A percentile compares a stretch with the other conserved stretches of the same genome.
These are phyloP conservation scores for Eublepharis macularius DNA, from an alignment of 2,113 vertebrate genomes.

Conservation along the genomic window DNA sequence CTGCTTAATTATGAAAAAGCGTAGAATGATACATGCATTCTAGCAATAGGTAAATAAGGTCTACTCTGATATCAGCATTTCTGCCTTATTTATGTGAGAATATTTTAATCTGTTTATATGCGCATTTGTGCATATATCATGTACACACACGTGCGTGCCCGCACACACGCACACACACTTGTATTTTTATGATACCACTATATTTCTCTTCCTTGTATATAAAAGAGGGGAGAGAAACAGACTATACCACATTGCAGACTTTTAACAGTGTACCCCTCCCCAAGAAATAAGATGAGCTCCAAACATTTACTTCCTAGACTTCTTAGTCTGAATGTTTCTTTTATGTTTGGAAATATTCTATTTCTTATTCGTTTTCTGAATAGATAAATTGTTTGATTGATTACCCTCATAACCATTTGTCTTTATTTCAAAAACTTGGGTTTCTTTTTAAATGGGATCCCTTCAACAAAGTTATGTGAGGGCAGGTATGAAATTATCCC, in stretches of 20 bases:
- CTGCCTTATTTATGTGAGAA: neutral
- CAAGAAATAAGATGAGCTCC: neutral
- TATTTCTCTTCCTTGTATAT: neutral
- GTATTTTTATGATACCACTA: neutral
- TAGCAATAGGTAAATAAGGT: too few relatives aligned
- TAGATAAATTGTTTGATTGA: neutral
- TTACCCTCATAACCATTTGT: neutral
- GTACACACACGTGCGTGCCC: too few relatives aligned
- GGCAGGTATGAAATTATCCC: neutral
- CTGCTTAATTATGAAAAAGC: too few relatives aligned
- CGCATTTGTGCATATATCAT: too few relatives aligned
- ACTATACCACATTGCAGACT: neutral
- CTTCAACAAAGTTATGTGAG: neutral
- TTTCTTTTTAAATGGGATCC: neutral
- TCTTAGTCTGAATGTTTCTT: neutral
- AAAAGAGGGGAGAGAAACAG: neutral
- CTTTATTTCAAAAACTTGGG: neutral
- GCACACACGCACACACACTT: too few relatives aligned
- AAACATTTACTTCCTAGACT: neutral
- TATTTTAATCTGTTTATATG: too few relatives aligned
- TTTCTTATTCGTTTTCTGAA: neutral
- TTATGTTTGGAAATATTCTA: neutral
- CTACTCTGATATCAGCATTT: neutral
- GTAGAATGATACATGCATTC: too few relatives aligned
- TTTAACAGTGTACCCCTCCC: neutral